Evolutionary conservation across 2,888 invertebrate species (phyloP).

Genomic region (Yponomeuta evonymella): DNA sequence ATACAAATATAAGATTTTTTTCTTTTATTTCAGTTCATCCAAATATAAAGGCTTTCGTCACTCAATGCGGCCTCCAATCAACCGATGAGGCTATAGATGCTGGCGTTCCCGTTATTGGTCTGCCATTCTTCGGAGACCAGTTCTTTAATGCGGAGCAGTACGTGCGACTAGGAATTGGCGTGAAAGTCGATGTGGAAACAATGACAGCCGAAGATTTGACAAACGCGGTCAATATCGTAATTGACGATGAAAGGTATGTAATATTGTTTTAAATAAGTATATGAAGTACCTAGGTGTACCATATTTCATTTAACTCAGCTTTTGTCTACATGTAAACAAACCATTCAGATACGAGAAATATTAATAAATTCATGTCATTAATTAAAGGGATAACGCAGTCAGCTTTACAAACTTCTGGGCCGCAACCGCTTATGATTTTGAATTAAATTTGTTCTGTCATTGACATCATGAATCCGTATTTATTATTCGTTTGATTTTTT

Average conservation of each 20-base stretch:
- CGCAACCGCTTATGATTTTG: too few species aligned
- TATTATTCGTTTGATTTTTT: too few species aligned
- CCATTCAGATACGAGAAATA: too few species aligned
- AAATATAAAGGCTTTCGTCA: constrained; percentile 31
- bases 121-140: constrained; percentile 32
- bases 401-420: too few species aligned
- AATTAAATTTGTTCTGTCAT: too few species aligned
- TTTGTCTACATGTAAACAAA: too few species aligned
- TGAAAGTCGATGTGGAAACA: constrained; percentile 24
- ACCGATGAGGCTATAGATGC: constrained; percentile 32
- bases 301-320: too few species aligned
- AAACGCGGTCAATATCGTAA: constrained; percentile 14
- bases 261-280: too few species aligned
- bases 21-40: constrained; percentile 29
- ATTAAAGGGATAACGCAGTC: too few species aligned
- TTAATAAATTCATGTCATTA: too few species aligned
- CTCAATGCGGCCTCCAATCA: constrained; percentile 32
- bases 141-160: constrained; percentile 28
- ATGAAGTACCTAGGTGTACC: too few species aligned
- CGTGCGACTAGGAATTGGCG: constrained; percentile 29
- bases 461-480: too few species aligned
- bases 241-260: constrained; percentile 23
- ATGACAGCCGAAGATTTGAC: constrained; percentile 24
- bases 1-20: background rate
- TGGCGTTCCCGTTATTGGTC: constrained; percentile 29